These are phyloP conservation scores for Ictalurus punctatus DNA, from an alignment of 2,113 vertebrate genomes.

Conservation along the genomic window DNA sequence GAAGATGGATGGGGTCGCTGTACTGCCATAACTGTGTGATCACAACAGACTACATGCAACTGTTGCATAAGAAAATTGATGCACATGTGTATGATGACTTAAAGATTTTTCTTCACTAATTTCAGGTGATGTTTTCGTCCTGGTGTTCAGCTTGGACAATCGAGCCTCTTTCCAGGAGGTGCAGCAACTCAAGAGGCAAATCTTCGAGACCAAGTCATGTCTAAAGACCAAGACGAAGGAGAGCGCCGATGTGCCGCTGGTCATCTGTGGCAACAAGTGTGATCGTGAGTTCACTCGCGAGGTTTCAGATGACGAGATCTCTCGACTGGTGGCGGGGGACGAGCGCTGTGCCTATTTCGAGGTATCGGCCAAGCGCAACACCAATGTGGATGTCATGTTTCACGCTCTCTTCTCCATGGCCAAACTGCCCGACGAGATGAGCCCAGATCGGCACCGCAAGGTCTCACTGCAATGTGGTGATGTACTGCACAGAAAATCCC, in stretches of 20 bases:
- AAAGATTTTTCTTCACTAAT: constrained; percentile 3
- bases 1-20: neutral
- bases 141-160: constrained; percentile 97
- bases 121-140: constrained; percentile 92
- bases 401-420: constrained; percentile 91
- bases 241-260: constrained; percentile 88
- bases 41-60: neutral
- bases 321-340: constrained; percentile 83
- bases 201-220: constrained; percentile 94
- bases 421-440: constrained; percentile 96
- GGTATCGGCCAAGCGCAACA: constrained; percentile 95
- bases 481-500: constrained; percentile 83
- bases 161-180: constrained; percentile 96
- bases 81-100: neutral
- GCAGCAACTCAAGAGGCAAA: constrained; percentile 91
- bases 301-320: constrained; percentile 83
- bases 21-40: neutral
- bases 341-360: constrained; percentile 93
- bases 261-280: constrained; percentile 95
- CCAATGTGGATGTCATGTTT: constrained; percentile 95
- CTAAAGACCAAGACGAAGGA: constrained; percentile 95
- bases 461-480: constrained; percentile 93
- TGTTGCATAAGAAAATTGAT: neutral
- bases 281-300: constrained; percentile 89
- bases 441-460: constrained; percentile 92